Conservation (phyloP, 2,113 vertebrate species). For the Dicentrarchus labrax region DNA sequence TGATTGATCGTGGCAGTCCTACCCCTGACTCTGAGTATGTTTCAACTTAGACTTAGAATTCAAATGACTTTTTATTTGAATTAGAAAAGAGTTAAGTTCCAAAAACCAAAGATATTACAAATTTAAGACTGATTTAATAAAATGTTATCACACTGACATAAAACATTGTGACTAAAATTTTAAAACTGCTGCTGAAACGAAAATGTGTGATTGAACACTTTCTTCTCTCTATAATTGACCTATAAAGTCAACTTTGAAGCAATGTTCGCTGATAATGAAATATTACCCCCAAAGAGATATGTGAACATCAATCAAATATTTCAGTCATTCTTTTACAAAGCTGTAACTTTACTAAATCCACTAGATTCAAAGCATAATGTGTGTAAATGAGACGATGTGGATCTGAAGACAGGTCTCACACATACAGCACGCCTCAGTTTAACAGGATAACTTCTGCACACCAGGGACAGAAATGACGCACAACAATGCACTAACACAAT, state of each 20-base stretch:
- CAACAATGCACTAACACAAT: slow-evolving; percentile 27
- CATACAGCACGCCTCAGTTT: background rate
- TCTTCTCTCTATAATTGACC: background rate
- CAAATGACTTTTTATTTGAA: too few species aligned
- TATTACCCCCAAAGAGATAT: background rate
- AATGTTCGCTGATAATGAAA: background rate
- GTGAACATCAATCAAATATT: background rate
- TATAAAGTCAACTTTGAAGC: background rate
- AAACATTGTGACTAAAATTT: background rate
- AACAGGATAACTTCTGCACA: background rate
- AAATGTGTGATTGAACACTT: background rate
- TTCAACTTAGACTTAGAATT: too few species aligned
- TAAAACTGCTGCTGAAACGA: background rate
- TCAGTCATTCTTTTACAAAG: background rate
- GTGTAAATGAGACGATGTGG: background rate
- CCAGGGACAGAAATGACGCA: slow-evolving; percentile 20
- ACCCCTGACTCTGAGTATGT: too few species aligned
- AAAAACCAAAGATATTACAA: too few species aligned
- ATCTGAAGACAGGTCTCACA: background rate
- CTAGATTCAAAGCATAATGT: background rate
- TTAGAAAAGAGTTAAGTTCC: too few species aligned
- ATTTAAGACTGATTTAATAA: too few species aligned
- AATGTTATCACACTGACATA: too few species aligned
- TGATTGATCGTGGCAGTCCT: too few species aligned
- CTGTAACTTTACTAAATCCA: background rate